Evolutionary conservation across 2,888 invertebrate genomes (phyloP).

Genomic region (Agrochola macilenta): DNA sequence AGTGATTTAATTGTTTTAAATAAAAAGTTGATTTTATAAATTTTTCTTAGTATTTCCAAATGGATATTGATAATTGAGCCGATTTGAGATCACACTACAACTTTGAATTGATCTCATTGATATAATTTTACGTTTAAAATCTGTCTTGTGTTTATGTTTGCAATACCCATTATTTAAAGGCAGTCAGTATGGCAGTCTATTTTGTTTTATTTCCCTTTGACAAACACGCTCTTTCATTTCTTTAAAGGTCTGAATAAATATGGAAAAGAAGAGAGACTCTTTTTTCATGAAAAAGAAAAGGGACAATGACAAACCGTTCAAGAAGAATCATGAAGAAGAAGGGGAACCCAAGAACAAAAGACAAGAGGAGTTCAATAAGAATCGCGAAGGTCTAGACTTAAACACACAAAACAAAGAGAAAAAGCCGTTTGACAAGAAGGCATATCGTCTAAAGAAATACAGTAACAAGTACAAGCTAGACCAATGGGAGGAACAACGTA

Average conservation of each 20-base stretch:
- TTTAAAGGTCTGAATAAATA: constrained; percentile 85
- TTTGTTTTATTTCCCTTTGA: constrained; percentile 69
- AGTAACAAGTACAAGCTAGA: constrained; percentile 93
- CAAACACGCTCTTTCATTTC: constrained; percentile 89
- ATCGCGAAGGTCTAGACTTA: constrained; percentile 66
- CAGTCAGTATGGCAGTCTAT: constrained; percentile 60
- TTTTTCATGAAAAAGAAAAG: constrained; percentile 82
- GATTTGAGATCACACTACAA: constrained; percentile 6
- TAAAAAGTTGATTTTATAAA: background rate
- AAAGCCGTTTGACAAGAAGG: constrained; percentile 92
- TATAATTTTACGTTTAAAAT: background rate
- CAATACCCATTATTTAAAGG: constrained; percentile 30
- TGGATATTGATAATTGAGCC: too few species aligned
- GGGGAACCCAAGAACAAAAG: constrained; percentile 66
- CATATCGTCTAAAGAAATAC: constrained; percentile 92
- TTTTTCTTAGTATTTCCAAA: constrained; percentile 7
- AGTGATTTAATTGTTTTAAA: background rate
- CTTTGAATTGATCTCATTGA: background rate
- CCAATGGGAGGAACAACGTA: constrained; percentile 92
- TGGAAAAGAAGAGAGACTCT: constrained; percentile 83
- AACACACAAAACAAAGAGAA: constrained; percentile 77
- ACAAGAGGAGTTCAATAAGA: constrained; percentile 79
- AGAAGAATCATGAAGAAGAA: constrained; percentile 54
- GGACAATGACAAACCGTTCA: constrained; percentile 44
- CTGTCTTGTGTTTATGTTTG: constrained; percentile 16